phyloP scores from a whole-genome alignment of 1,140 invertebrate species.

The Notospermus geniculatus region DNA sequence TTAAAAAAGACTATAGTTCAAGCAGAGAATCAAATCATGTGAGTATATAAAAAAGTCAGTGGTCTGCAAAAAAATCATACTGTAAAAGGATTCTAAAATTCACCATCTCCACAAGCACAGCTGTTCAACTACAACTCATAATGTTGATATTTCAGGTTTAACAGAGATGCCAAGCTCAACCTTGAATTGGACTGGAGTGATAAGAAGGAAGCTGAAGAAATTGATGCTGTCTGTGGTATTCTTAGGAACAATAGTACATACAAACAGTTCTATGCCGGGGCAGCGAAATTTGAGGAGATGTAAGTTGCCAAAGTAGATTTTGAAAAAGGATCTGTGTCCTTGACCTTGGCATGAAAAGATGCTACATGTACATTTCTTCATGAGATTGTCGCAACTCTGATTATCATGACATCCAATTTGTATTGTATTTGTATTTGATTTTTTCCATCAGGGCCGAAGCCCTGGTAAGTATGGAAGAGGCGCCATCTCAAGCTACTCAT shows the following conservation, averaged over 20 bases:
- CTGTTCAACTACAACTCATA: too few relatives aligned
- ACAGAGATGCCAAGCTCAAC: constrained; percentile 73
- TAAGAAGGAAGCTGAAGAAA: constrained; percentile 76
- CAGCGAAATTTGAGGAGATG: constrained; percentile 57
- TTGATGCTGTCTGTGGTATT: constrained; percentile 60
- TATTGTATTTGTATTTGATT: too few relatives aligned
- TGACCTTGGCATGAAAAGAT: not conserved
- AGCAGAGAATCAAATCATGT: constrained; percentile 70
- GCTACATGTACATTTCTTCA: not conserved
- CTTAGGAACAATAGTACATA: constrained; percentile 53
- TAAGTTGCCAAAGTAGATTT: constrained; percentile 28
- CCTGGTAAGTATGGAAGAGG: too few relatives aligned
- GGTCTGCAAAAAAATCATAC: too few relatives aligned
- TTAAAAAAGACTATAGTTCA: constrained; percentile 60
- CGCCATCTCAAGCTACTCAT: too few relatives aligned
- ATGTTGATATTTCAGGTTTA: constrained; percentile 56
- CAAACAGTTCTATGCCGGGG: constrained; percentile 56
- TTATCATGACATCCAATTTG: too few relatives aligned
- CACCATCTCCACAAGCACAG: too few relatives aligned
- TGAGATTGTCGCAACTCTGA: too few relatives aligned
- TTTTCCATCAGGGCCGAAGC: too few relatives aligned
- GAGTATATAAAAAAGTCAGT: constrained; percentile 21
- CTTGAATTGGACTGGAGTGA: constrained; percentile 87
- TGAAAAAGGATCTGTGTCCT: not conserved
- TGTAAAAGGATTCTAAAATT: too few relatives aligned